These are phyloP conservation scores for Trichoplusia ni DNA, from an alignment of 1,140 invertebrate genomes.

Conservation along the genomic window DNA sequence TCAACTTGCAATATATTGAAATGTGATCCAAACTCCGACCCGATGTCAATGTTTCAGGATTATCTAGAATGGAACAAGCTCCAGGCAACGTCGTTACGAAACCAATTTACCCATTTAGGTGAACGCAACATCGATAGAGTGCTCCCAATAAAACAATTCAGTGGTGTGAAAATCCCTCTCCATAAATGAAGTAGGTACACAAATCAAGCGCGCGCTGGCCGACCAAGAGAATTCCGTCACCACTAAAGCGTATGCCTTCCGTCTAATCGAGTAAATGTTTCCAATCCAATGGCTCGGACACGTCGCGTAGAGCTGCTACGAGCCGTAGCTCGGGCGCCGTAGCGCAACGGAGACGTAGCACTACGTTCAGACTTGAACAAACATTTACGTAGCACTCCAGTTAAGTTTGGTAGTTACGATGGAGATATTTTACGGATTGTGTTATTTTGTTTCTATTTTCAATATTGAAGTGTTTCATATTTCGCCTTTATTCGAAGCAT, in stretches of 20 bases:
- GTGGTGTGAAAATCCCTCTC: conserved; percentile 17
- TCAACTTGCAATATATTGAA: too few species aligned
- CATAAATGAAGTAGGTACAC: conserved; percentile 34
- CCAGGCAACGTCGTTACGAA: not conserved
- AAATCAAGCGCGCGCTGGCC: conserved; percentile 39
- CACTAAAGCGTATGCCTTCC: conserved; percentile 70
- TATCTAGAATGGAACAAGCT: too few species aligned
- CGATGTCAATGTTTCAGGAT: too few species aligned
- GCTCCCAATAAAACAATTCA: conserved; percentile 16
- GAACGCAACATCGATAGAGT: not conserved
- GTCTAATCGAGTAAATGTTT: conserved; percentile 71
- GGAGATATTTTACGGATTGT: conserved; percentile 14
- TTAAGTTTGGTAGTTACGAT: conserved; percentile 17
- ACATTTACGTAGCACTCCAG: conserved; percentile 49
- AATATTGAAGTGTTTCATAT: too few species aligned
- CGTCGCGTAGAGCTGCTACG: conserved; percentile 57
- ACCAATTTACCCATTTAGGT: conserved; percentile 10
- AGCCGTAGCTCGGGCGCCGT: conserved; percentile 35
- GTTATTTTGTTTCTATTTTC: conserved; percentile 2
- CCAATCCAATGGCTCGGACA: conserved; percentile 60
- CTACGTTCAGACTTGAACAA: conserved; percentile 46
- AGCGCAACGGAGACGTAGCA: conserved; percentile 40
- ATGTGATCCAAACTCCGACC: too few species aligned
- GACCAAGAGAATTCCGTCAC: conserved; percentile 47
- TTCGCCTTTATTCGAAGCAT: too few species aligned